phyloP scores from a whole-genome alignment of 2,888 invertebrate genomes.

The Phengaris arion region DNA sequence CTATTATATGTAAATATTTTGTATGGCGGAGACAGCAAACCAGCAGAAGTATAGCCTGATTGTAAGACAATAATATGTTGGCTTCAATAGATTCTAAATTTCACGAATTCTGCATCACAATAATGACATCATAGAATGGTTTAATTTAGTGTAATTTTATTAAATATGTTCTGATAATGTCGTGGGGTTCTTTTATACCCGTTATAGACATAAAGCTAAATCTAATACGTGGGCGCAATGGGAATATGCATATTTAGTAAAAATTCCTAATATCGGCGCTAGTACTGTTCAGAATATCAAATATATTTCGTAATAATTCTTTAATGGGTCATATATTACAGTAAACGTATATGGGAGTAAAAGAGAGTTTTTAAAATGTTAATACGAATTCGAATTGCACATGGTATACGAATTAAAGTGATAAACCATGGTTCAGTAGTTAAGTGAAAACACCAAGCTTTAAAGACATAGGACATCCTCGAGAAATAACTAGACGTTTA shows the following conservation, averaged over 20 bases:
- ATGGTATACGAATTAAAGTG: too few species aligned
- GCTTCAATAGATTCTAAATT: too few species aligned
- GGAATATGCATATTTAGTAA: conserved; percentile 21
- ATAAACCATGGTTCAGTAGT: too few species aligned
- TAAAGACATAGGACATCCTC: too few species aligned
- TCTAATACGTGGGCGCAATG: conserved; percentile 18
- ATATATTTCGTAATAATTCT: conserved; percentile 19
- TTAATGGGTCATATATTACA: background rate
- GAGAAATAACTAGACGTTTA: too few species aligned
- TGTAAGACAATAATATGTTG: too few species aligned
- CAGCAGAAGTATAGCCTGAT: too few species aligned
- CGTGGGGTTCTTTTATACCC: background rate
- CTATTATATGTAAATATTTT: too few species aligned
- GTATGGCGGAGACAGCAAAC: too few species aligned
- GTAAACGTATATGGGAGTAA: background rate
- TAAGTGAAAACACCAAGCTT: too few species aligned
- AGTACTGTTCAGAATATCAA: conserved; percentile 1
- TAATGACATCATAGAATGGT: background rate
- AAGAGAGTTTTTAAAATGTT: background rate
- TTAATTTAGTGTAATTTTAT: background rate
- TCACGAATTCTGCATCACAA: background rate
- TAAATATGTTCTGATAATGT: conserved; percentile 7
- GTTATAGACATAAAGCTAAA: conserved; percentile 9
- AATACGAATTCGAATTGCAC: background rate
- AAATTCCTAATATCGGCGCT: conserved; percentile 13